Base-by-base conservation (phyloP, 2,797 vertebrate species). In the Prionace glauca region DNA sequence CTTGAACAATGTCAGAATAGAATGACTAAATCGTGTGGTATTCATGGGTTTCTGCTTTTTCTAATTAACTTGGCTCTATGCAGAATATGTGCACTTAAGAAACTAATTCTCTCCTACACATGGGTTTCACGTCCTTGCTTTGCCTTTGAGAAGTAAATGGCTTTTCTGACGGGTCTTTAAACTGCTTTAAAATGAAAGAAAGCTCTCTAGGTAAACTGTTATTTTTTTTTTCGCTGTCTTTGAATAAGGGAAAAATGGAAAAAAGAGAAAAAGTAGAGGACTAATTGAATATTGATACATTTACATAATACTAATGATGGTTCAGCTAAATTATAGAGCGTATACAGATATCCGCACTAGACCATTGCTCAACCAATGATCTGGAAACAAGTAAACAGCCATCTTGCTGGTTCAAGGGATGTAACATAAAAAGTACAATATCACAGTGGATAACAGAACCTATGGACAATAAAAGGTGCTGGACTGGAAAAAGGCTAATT, bases 1-100 rank as follows among this genome's bases (percentile, higher is more conserved):
- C 97, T 97, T 97, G 96, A 98, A 98, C 97, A 96, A 96, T 96
- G 96, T 97, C 98, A 97, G 97, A 98, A 98, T 74, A 96, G 97
- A 97, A 97, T 97, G 96, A 97, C 97, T 97, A 98, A 98, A 98
- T 97, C 97, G 97, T 97, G 97, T 97, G 96, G 97, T 98, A 98
- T 98, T 98, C 96, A 97, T 97, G 96, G 97, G 96, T 96, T 96
- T 98, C 96, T 97, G 97, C 97, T 98, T 98, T 98, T 98, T 98
- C 98, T 98, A 98, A 98, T 98, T 98, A 97, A 97, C 97, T 97
- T 97, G 96, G 97, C 97, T 98, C 97, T 97, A 97, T 97, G 96
- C 96, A 97, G 97, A 98, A 97, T 97, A 97, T 96, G 96, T 96
- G 97, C 96, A 96, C 96, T 97, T 97, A 97, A 96, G 96, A 97